Evolutionary conservation across 2,888 invertebrate species (phyloP), one percentile per base, ranked within the genome.

Genomic region (Cryptus armator): DNA sequence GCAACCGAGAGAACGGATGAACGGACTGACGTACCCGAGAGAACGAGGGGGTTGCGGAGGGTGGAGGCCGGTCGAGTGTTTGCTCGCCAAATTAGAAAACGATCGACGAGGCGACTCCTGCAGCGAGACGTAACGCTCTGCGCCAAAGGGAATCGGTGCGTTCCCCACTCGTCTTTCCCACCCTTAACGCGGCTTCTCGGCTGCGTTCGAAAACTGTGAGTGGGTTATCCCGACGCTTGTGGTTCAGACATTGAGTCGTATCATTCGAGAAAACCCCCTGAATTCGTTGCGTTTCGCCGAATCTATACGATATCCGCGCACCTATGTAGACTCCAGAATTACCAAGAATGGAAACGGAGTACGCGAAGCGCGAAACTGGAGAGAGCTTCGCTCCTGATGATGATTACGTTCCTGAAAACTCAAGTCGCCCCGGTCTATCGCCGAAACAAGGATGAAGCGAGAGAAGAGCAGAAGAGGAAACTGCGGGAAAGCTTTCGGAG

Each of bases 61-160:
- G 43, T 62, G 80, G 83, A 84, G 87, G 72, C 84, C 86, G 84
- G 83, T 86, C 90, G 89, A 90, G 92, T 92, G 92, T 92, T 92
- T 92, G 90, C 91, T 90, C 91, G 91, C 87, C 92, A 92, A 93
- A 93, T 93, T 93, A 93, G 92, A 92, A 93, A 93, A 92, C 92
- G 92, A 93, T 93, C 92, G 93, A 89, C 91, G 90, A 91, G 62
- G 89, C 91, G 89, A 89, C 90, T 90, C 86, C 79, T 86, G 86
- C 87, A 89, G 90, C 89, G 87, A 83, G 87, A 62, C 74, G 51
- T 48, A 74, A 62, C 83, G 87, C 84, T 86, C 87, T 81, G 84
- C 85, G 83, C 89, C 89, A 90, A 89, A 89, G 90, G 89, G 89
- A 90, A 88, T 89, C 88, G 86, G 83, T 37, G 7, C 85, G 59